phyloP scores from a whole-genome alignment of 2,113 vertebrate species.

The Cettia cetti region DNA sequence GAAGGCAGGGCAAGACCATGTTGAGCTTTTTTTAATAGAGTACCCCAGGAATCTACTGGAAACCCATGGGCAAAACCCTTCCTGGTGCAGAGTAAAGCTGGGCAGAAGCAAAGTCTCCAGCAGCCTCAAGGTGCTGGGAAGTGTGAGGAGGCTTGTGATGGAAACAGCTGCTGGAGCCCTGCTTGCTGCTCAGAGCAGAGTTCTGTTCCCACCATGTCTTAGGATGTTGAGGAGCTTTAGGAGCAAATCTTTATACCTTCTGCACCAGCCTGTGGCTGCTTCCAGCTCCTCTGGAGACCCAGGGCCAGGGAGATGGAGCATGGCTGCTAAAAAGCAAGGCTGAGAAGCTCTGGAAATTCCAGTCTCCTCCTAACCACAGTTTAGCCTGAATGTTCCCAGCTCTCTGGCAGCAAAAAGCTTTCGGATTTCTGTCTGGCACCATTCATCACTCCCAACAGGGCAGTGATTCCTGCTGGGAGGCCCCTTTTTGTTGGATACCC shows the following conservation, averaged over 20 bases:
- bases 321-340: neutral
- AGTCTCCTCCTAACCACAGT: neutral
- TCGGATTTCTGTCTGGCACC: neutral
- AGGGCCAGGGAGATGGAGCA: accelerated
- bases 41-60: neutral
- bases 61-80: neutral
- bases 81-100: neutral
- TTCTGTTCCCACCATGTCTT: neutral
- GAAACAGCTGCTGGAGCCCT: neutral
- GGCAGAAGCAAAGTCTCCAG: neutral
- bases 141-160: neutral
- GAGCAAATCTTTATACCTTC: accelerated
- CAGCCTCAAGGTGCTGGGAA: neutral
- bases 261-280: neutral
- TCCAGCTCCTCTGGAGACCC: neutral
- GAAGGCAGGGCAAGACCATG: neutral
- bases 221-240: neutral
- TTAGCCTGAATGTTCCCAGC: neutral
- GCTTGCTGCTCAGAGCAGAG: neutral
- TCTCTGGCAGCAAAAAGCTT: neutral
- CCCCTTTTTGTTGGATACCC: neutral
- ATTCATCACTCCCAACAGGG: neutral
- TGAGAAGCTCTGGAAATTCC: neutral
- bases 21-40: neutral
- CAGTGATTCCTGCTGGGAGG: neutral